Evolutionary conservation across 2,888 invertebrate genomes (phyloP).

Genomic region (Lithosia quadra): DNA sequence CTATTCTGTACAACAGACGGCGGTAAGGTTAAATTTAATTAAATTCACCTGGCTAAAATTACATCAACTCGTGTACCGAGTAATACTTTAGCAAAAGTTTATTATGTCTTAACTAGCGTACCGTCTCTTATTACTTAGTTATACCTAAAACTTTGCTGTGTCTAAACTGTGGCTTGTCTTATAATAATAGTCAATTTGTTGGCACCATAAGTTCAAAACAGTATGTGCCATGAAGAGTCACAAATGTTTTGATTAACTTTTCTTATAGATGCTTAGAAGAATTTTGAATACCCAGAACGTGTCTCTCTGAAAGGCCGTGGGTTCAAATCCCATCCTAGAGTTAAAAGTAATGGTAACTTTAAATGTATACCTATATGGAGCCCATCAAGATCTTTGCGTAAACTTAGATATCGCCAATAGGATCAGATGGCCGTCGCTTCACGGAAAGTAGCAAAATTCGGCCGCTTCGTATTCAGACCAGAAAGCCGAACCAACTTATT

Average conservation of each 20-base stretch:
- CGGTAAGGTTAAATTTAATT: background rate
- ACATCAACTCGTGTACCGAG: slow-evolving; percentile 33
- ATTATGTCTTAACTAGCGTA: slow-evolving; percentile 60
- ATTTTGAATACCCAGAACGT: too few relatives aligned
- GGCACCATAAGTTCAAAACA: slow-evolving; percentile 8
- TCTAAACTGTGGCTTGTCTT: slow-evolving; percentile 48
- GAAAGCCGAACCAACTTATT: too few relatives aligned
- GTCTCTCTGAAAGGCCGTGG: too few relatives aligned
- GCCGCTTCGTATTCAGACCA: too few relatives aligned
- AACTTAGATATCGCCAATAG: too few relatives aligned
- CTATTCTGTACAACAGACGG: background rate
- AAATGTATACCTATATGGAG: too few relatives aligned
- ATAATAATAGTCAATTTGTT: slow-evolving; percentile 48
- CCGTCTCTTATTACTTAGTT: slow-evolving; percentile 61
- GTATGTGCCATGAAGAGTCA: background rate
- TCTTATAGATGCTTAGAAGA: too few relatives aligned
- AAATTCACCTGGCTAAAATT: background rate
- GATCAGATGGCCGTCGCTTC: too few relatives aligned
- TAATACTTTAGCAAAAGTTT: slow-evolving; percentile 47
- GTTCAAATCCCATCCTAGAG: too few relatives aligned
- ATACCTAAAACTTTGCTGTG: slow-evolving; percentile 57
- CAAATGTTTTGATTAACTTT: background rate
- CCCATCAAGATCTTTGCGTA: too few relatives aligned
- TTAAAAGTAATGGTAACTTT: too few relatives aligned
- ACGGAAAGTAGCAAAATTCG: too few relatives aligned